Base-by-base conservation (phyloP, 2,113 vertebrate species). In the Phalacrocorax aristotelis region DNA sequence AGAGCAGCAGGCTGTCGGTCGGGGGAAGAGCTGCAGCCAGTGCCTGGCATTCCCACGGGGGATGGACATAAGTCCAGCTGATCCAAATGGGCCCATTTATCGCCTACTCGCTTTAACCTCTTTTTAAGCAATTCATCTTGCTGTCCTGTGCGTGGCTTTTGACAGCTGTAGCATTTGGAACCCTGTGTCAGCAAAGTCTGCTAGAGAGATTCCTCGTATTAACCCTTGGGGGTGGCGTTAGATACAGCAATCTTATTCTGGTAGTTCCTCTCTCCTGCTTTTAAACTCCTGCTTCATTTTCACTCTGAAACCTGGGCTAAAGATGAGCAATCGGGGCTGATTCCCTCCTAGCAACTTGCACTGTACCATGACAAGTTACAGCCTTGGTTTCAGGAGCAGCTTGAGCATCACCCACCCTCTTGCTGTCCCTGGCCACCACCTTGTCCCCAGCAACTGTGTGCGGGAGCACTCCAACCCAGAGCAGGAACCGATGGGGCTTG, bases 321-420 rank as follows among this genome's bases (percentile, higher is more conserved):
- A 62, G 69, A 40, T 1, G 2, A 32, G 26, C 0, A 0, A 48
- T 17, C 6, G 17, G 17, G 34, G 54, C 48, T 36, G 42, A 18
- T 62, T 54, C 75, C 62, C 49, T 75, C 49, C 48, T n/a, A 54
- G 54, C 29, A 27, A 19, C 72, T 55, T 60, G 44, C 23, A 18
- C 29, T 5, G 3, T 26, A 22, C 9, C 0, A 2, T 52, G 51
- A 70, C 44, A 48, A 61, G 21, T 61, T 26, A 15, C 72, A 26
- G 7, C 8, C 57, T 76, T 34, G 32, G 36, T 51, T 44, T 48
- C 69, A 36, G 32, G 55, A 70, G 70, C 60, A 86, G 52, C 75
- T 80, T 68, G 29, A n/a, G 75, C 64, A 6, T 36, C 64, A 71
- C 64, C n/a, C 27, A 52, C 44, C 44, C 25, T 72, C 52, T 38